A percentile compares a stretch with the other conserved stretches of the same genome.
phyloP scores from a whole-genome alignment of 2,797 vertebrate genomes.

The Caiman crocodilus region DNA sequence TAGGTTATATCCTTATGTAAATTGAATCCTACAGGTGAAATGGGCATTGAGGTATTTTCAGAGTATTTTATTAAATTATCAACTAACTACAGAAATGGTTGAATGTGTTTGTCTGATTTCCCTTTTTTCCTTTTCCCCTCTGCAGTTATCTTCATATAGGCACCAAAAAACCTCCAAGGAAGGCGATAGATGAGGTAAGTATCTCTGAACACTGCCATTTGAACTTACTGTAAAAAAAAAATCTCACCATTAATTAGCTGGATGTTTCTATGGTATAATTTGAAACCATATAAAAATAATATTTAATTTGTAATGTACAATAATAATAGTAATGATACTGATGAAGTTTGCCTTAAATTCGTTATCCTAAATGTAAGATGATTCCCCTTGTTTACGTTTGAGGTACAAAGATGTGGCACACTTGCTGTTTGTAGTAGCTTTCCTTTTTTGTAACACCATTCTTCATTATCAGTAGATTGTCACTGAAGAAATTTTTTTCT shows the following conservation, averaged over 20 bases:
- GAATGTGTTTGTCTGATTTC: constrained; percentile 3
- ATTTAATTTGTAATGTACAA: constrained; percentile 10
- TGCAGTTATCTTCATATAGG: constrained; percentile 82
- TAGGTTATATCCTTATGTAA: no score
- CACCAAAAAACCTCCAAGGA: constrained; percentile 80
- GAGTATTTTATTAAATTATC: constrained; percentile 24
- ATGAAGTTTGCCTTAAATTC: background rate
- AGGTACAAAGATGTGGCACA: background rate
- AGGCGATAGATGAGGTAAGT: constrained; percentile 80
- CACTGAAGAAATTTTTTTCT: background rate
- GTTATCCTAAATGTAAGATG: background rate
- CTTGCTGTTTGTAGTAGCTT: background rate
- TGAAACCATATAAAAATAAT: constrained; percentile 13
- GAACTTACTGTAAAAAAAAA: constrained; percentile 22
- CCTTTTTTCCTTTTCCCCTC: constrained; percentile 40
- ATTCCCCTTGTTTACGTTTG: background rate
- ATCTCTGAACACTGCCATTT: constrained; percentile 15
- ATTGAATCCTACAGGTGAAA: no score
- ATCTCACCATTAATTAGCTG: background rate
- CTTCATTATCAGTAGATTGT: background rate
- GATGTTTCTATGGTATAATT: constrained; percentile 34
- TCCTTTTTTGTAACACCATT: background rate
- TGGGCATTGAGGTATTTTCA: no score
- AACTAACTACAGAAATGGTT: constrained; percentile 9
- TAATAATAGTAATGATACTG: background rate